These are phyloP conservation scores for Dromius quadrimaculatus DNA, from an alignment of 2,888 invertebrate genomes.

Conservation along the genomic window DNA sequence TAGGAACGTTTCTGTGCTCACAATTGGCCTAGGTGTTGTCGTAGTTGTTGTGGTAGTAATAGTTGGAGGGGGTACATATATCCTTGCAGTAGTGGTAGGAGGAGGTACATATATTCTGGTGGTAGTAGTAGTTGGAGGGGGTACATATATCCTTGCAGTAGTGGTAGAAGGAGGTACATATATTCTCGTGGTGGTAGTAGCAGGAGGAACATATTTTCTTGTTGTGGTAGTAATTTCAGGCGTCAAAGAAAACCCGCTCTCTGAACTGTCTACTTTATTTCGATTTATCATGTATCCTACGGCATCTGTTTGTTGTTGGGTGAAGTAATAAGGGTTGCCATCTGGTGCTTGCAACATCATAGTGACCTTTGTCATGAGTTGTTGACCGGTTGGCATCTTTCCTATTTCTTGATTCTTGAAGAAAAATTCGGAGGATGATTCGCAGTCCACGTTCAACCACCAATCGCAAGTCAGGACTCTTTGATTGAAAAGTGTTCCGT, in stretches of 20 bases:
- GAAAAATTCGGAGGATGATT: conserved; percentile 66
- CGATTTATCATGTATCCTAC: too few species aligned
- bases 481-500: conserved; percentile 78
- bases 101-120: conserved; percentile 23
- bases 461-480: conserved; percentile 76
- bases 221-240: too few species aligned
- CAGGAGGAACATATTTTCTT: too few species aligned
- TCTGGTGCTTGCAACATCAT: conserved; percentile 71
- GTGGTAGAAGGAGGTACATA: too few species aligned
- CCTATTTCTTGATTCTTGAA: conserved; percentile 66
- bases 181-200: too few species aligned
- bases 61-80: not conserved
- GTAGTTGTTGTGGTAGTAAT: conserved; percentile 31
- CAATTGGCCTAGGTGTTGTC: not conserved
- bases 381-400: conserved; percentile 66
- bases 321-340: conserved; percentile 42
- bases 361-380: conserved; percentile 71
- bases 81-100: not conserved
- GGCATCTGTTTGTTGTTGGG: too few species aligned
- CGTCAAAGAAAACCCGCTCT: too few species aligned
- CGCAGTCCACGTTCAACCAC: conserved; percentile 77
- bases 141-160: conserved; percentile 3
- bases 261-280: too few species aligned
- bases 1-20: not conserved
- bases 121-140: not conserved